A percentile compares a stretch with the other conserved stretches of the same genome.
phyloP scores from a whole-genome alignment of 2,888 invertebrate genomes.

The Salpingus planirostris region DNA sequence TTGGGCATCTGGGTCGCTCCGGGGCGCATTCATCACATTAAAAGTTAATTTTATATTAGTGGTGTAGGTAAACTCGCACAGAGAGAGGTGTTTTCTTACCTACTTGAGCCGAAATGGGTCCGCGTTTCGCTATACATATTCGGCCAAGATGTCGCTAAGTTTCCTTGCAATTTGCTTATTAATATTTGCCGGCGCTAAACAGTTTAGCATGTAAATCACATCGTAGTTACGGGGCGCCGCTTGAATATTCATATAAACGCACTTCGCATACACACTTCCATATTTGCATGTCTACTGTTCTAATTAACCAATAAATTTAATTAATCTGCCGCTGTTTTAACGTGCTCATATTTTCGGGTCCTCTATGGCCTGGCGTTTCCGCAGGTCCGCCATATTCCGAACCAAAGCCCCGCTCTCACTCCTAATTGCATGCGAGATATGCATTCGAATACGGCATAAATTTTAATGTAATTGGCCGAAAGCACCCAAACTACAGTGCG shows the following conservation, averaged over 20 bases:
- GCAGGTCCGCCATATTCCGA: too few species aligned
- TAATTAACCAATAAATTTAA: constrained; percentile 24
- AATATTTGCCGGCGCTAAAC: constrained; percentile 22
- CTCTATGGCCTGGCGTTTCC: too few species aligned
- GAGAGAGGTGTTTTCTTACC: constrained; percentile 7
- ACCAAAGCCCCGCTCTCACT: too few species aligned
- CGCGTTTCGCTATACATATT: not conserved
- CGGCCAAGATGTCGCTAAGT: constrained; percentile 12
- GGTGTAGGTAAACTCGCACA: constrained; percentile 5
- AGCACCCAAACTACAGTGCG: too few species aligned
- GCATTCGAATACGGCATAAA: too few species aligned
- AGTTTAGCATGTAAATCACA: constrained; percentile 25
- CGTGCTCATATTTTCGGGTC: too few species aligned
- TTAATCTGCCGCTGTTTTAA: constrained; percentile 16
- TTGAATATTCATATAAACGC: constrained; percentile 24
- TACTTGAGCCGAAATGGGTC: too few species aligned
- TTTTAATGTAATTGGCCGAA: too few species aligned
- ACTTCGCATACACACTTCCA: constrained; percentile 21
- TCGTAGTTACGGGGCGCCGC: constrained; percentile 17
- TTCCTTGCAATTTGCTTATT: constrained; percentile 22
- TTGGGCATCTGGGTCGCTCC: too few species aligned
- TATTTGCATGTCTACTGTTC: constrained; percentile 22
- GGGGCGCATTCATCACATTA: constrained; percentile 14
- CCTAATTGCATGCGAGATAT: too few species aligned
- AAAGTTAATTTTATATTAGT: constrained; percentile 11